Evolutionary conservation across 2,888 invertebrate species (phyloP).

Genomic region (Amphipyra tragopoginis): DNA sequence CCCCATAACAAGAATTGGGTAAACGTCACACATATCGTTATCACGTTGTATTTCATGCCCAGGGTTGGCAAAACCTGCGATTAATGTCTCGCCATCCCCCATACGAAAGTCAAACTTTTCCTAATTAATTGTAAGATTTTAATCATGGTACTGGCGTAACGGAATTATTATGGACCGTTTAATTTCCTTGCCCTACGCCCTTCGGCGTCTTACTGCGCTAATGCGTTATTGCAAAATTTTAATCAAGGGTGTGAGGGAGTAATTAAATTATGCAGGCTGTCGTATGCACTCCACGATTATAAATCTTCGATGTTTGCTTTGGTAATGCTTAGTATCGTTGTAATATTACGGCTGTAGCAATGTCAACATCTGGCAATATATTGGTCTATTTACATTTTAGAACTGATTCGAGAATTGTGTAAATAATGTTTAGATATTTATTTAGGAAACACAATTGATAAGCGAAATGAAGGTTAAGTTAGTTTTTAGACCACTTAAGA

Average conservation of each 20-base stretch:
- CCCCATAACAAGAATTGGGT: slow-evolving; percentile 8
- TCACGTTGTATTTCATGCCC: slow-evolving; percentile 51
- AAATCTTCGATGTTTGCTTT: slow-evolving; percentile 84
- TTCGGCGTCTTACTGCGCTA: slow-evolving; percentile 81
- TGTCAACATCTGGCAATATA: slow-evolving; percentile 64
- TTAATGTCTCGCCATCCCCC: slow-evolving; percentile 72
- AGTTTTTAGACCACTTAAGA: too few relatives aligned
- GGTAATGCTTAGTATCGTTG: slow-evolving; percentile 58
- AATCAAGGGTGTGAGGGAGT: slow-evolving; percentile 87
- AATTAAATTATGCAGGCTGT: slow-evolving; percentile 89
- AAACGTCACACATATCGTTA: slow-evolving; percentile 52
- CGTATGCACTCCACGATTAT: slow-evolving; percentile 86
- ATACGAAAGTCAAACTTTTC: slow-evolving; percentile 77
- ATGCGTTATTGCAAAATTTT: slow-evolving; percentile 88
- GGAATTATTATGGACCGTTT: slow-evolving; percentile 88
- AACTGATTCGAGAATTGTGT: slow-evolving; percentile 16
- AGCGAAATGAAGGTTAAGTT: too few relatives aligned
- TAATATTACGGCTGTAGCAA: slow-evolving; percentile 49
- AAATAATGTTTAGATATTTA: too few relatives aligned
- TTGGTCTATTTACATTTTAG: slow-evolving; percentile 41
- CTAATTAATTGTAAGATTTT: slow-evolving; percentile 88
- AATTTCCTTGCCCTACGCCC: slow-evolving; percentile 85
- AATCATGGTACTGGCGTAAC: slow-evolving; percentile 86
- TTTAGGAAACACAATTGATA: too few relatives aligned
- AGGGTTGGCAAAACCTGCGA: slow-evolving; percentile 63